Conservation (phyloP, 2,113 vertebrate genomes). For the Podarcis muralis region DNA sequence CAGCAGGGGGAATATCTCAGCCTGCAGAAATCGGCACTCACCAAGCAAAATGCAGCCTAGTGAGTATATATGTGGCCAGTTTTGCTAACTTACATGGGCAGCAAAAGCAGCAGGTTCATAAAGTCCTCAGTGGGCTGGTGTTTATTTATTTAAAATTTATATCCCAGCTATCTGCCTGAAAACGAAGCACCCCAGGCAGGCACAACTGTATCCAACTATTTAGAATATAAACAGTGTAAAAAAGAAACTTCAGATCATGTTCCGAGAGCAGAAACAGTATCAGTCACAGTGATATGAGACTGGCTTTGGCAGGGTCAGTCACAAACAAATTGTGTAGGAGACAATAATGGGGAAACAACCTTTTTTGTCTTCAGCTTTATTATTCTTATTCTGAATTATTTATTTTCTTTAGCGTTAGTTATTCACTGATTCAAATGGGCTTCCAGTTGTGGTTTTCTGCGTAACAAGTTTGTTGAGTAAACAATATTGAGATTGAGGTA, state of each 20-base stretch:
- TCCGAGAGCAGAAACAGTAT: background rate
- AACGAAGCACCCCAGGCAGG: background rate
- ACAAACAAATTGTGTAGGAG: background rate
- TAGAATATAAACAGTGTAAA: background rate
- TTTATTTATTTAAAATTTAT: background rate
- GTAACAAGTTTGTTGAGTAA: background rate
- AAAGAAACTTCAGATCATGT: background rate
- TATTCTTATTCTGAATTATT: no score
- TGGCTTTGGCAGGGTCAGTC: background rate
- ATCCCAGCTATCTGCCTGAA: background rate
- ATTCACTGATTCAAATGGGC: background rate
- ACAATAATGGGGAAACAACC: no score
- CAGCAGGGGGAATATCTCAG: no score
- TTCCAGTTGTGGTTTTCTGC: background rate
- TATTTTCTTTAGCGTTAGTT: background rate
- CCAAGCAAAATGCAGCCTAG: background rate
- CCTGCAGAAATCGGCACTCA: background rate
- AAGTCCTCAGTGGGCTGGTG: background rate
- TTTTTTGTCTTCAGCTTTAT: no score
- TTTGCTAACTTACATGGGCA: background rate
- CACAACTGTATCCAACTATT: background rate
- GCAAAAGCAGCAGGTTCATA: background rate
- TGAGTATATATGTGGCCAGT: background rate
- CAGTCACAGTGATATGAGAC: background rate
- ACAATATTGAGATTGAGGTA: background rate